Conservation (phyloP, 1,140 invertebrate genomes). For the Cydia splendana region DNA sequence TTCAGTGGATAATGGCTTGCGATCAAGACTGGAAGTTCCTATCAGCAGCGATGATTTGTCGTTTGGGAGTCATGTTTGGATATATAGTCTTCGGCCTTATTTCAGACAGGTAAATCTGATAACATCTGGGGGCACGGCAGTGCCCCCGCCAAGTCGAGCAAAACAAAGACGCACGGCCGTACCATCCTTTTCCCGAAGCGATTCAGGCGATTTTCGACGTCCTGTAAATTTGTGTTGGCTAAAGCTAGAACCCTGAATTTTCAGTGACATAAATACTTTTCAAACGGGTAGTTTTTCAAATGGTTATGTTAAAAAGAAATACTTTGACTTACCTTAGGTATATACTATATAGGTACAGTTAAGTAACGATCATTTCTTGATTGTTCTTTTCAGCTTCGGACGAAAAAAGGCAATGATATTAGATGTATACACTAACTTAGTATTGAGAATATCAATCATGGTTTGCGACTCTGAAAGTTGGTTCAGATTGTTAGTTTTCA, state of each 20-base stretch:
- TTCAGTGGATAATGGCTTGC: constrained; percentile 67
- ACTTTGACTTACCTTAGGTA: too few relatives aligned
- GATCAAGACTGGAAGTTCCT: constrained; percentile 56
- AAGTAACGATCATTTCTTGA: too few relatives aligned
- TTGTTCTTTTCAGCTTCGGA: constrained; percentile 61
- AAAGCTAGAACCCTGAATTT: too few relatives aligned
- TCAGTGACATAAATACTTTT: not conserved
- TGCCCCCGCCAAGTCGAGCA: too few relatives aligned
- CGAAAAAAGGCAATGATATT: constrained; percentile 55
- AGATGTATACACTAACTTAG: constrained; percentile 48
- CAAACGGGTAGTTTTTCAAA: not conserved
- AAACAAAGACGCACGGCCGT: too few relatives aligned
- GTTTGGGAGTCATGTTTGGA: constrained; percentile 64
- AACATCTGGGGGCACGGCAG: too few relatives aligned
- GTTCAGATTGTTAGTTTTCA: constrained; percentile 64
- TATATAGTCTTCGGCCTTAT: constrained; percentile 63
- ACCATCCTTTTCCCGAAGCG: too few relatives aligned
- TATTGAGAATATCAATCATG: constrained; percentile 51
- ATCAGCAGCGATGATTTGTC: constrained; percentile 61
- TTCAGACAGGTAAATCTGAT: constrained; percentile 58
- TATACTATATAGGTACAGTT: too few relatives aligned
- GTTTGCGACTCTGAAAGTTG: constrained; percentile 65
- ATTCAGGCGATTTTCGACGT: too few relatives aligned
- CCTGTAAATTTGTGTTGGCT: too few relatives aligned
- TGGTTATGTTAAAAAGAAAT: too few relatives aligned